A percentile compares a stretch with the other conserved stretches of the same genome.
Conservation (phyloP, 2,797 vertebrate species). For the Mastacembelus armatus region DNA sequence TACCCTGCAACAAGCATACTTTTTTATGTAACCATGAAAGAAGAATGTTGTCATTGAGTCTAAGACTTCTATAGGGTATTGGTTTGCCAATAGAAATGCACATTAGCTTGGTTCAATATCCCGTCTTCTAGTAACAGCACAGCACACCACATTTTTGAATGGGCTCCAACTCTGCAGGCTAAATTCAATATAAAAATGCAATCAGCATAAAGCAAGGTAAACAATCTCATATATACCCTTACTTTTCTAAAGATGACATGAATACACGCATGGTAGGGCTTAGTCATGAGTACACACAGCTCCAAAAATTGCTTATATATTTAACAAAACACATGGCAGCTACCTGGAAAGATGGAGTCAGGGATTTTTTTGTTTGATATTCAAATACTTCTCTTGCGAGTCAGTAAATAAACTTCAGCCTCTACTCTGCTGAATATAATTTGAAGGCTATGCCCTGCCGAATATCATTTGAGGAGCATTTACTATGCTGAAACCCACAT, state of each 20-base stretch:
- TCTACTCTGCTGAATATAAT: slow-evolving; percentile 60
- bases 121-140: slow-evolving; percentile 45
- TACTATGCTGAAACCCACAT: slow-evolving; percentile 62
- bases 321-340: slow-evolving; percentile 48
- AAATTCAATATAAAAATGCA: slow-evolving; percentile 75
- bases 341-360: slow-evolving; percentile 40
- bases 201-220: slow-evolving; percentile 68
- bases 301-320: slow-evolving; percentile 43
- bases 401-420: slow-evolving; percentile 65
- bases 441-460: slow-evolving; percentile 51
- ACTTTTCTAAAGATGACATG: slow-evolving; percentile 49
- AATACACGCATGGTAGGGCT: slow-evolving; percentile 29
- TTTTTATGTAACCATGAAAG: slow-evolving; percentile 52
- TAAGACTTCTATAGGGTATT: slow-evolving; percentile 54
- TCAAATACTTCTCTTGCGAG: slow-evolving; percentile 59
- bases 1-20: slow-evolving; percentile 46
- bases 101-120: slow-evolving; percentile 66
- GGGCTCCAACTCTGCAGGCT: slow-evolving; percentile 64
- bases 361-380: slow-evolving; percentile 56
- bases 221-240: slow-evolving; percentile 58
- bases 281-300: slow-evolving; percentile 32
- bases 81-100: slow-evolving; percentile 66
- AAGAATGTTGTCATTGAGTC: slow-evolving; percentile 71
- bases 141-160: slow-evolving; percentile 62
- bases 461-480: slow-evolving; percentile 66